phyloP scores from a whole-genome alignment of 35 echinoderm and acorn worm genomes.

The Eucidaris tribuloides region DNA sequence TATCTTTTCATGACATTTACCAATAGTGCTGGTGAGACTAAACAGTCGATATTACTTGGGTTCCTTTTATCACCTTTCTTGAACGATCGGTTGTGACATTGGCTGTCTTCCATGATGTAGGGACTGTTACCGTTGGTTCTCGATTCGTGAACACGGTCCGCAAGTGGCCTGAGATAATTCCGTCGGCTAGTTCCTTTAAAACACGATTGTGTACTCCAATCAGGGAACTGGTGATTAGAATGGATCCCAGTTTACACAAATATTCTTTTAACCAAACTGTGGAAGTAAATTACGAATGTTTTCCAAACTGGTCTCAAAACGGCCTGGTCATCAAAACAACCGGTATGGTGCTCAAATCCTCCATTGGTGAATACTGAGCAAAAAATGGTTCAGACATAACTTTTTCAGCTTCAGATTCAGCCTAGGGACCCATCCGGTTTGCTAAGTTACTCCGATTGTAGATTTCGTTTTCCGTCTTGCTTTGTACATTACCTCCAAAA shows the following conservation, averaged over 20 bases:
- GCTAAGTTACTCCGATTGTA: neutral
- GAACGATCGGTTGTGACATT: slow-evolving; percentile 35
- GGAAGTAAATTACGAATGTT: neutral
- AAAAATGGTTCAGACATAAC: slow-evolving; percentile 19
- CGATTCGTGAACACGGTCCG: slow-evolving; percentile 14
- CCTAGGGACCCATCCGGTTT: neutral
- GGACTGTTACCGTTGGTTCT: neutral
- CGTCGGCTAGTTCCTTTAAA: neutral
- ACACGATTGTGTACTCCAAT: slow-evolving; percentile 24
- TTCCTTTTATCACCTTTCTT: slow-evolving; percentile 27
- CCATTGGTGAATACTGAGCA: slow-evolving; percentile 37
- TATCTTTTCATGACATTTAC: slow-evolving; percentile 33
- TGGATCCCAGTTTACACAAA: neutral
- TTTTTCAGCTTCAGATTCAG: neutral
- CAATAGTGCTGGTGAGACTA: slow-evolving; percentile 29
- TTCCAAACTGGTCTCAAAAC: neutral
- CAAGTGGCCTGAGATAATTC: slow-evolving; percentile 26
- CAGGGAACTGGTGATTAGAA: slow-evolving; percentile 29
- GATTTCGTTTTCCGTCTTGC: too few species aligned
- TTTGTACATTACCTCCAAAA: neutral
- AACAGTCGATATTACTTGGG: slow-evolving; percentile 42
- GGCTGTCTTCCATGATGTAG: slow-evolving; percentile 3
- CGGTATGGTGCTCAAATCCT: neutral
- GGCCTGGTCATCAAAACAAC: neutral
- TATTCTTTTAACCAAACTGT: slow-evolving; percentile 18